Evolutionary conservation across 1,140 invertebrate species (phyloP).

Genomic region (Vanessa atalanta): DNA sequence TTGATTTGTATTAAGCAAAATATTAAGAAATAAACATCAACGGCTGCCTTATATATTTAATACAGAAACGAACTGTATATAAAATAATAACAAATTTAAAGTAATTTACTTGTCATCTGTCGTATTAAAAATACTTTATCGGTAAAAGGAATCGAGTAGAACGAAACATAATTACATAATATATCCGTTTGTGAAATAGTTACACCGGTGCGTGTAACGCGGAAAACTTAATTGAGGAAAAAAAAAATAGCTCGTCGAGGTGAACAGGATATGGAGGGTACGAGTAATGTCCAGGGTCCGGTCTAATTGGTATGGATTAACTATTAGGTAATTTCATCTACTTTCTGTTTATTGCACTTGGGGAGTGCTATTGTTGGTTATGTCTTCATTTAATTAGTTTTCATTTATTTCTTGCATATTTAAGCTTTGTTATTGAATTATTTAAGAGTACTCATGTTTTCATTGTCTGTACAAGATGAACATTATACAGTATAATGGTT

Average conservation of each 20-base stretch:
- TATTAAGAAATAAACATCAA: no score
- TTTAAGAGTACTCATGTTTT: no score
- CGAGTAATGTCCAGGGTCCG: slow-evolving; percentile 9
- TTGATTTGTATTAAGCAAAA: no score
- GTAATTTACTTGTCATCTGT: background rate
- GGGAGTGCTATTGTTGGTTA: no score
- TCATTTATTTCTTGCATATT: no score
- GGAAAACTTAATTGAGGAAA: slow-evolving; percentile 13
- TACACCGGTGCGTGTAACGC: background rate
- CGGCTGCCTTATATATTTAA: no score
- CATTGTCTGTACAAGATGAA: no score
- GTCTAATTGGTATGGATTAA: slow-evolving; percentile 6
- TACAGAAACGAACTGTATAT: background rate
- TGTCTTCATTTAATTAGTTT: no score
- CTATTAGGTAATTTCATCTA: slow-evolving; percentile 2
- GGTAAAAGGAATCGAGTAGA: slow-evolving; percentile 7
- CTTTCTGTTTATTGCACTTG: background rate
- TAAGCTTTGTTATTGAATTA: no score
- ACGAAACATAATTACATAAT: slow-evolving; percentile 18
- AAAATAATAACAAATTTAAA: background rate
- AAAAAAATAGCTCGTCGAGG: background rate
- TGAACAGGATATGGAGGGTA: slow-evolving; percentile 14
- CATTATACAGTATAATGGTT: no score
- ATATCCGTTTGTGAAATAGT: slow-evolving; percentile 24
- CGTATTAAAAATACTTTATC: background rate